Evolutionary conservation across 1,140 invertebrate genomes (phyloP).

Genomic region (Drosophila equinoxialis): DNA sequence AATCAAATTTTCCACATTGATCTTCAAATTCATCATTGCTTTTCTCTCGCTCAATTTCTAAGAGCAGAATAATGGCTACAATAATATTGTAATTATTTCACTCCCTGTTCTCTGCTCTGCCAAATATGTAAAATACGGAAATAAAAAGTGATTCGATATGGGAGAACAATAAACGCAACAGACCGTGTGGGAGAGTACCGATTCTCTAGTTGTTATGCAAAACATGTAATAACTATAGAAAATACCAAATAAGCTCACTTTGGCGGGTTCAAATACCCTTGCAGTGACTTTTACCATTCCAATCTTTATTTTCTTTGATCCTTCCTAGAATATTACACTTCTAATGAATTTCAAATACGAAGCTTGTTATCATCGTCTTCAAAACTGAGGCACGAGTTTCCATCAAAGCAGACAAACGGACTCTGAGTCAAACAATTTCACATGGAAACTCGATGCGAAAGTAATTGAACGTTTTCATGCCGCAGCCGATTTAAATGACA

Average conservation of each 20-base stretch:
- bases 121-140: conserved; percentile 51
- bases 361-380: too few species aligned
- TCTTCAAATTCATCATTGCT: too few species aligned
- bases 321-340: too few species aligned
- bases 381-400: too few species aligned
- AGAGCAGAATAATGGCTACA: background rate
- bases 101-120: conserved; percentile 22
- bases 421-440: conserved; percentile 18
- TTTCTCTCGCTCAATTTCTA: too few species aligned
- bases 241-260: background rate
- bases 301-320: too few species aligned
- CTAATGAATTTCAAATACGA: too few species aligned
- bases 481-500: conserved; percentile 59
- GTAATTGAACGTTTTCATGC: conserved; percentile 58
- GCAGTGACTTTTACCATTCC: too few species aligned
- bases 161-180: conserved; percentile 8
- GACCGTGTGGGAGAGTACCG: background rate
- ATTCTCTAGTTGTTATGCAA: background rate
- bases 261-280: too few species aligned
- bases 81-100: conserved; percentile 48
- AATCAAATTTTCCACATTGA: too few species aligned
- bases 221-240: conserved; percentile 22
- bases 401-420: too few species aligned
- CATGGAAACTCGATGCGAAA: conserved; percentile 51
- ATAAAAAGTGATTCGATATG: conserved; percentile 36